Percentiles rank a stretch among this genome's conserved stretches.
Conservation (phyloP, 53 echinoderm and acorn worm species). For the Paracentrotus lividus region DNA sequence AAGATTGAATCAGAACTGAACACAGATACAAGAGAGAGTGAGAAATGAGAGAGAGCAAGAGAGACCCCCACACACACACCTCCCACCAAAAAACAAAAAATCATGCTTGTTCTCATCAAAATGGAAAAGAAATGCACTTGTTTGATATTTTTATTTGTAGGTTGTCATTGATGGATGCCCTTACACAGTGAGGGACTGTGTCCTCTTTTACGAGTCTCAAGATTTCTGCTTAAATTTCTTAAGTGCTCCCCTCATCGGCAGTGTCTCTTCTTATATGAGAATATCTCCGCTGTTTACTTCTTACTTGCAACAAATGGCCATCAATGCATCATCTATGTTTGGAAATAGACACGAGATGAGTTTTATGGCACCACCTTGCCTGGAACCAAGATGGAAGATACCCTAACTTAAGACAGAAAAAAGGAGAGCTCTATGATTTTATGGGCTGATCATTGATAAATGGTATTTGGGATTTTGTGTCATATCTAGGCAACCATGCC, state of each 20-base stretch:
- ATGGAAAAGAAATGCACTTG: constrained; percentile 67
- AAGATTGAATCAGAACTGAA: constrained; percentile 63
- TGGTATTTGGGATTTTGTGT: constrained; percentile 67
- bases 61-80: background rate
- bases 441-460: constrained; percentile 66
- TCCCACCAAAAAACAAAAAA: background rate
- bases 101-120: constrained; percentile 60
- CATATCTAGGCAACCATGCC: constrained; percentile 65
- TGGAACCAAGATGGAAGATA: background rate
- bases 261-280: constrained; percentile 52
- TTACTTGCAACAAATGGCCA: constrained; percentile 66
- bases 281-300: constrained; percentile 67
- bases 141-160: constrained; percentile 69
- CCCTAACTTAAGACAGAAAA: constrained; percentile 45
- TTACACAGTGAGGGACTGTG: constrained; percentile 35
- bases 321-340: constrained; percentile 70
- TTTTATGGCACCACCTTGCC: constrained; percentile 60
- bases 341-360: constrained; percentile 68
- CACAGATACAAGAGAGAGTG: constrained; percentile 29
- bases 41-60: constrained; percentile 48
- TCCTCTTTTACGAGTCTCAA: constrained; percentile 60
- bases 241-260: constrained; percentile 57
- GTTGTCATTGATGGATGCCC: constrained; percentile 68
- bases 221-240: constrained; percentile 62
- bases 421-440: constrained; percentile 37